Evolutionary conservation across 2,888 invertebrate genomes (phyloP).

Genomic region (Dasypolia templi): DNA sequence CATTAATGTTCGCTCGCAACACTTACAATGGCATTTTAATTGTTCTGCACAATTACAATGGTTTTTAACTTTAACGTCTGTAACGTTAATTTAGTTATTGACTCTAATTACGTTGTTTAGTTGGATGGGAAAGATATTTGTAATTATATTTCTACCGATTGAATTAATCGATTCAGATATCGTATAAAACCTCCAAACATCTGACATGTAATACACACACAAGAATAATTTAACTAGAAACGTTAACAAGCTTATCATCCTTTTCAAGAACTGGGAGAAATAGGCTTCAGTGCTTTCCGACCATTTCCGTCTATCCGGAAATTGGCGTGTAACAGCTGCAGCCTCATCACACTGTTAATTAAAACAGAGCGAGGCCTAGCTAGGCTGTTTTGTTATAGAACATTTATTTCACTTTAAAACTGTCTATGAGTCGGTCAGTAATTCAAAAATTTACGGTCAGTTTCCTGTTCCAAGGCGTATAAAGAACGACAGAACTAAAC

Average conservation of each 20-base stretch:
- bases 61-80: slow-evolving; percentile 20
- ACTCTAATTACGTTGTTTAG: slow-evolving; percentile 35
- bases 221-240: neutral
- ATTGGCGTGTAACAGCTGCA: slow-evolving; percentile 3
- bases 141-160: neutral
- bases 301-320: slow-evolving; percentile 7
- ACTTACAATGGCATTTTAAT: slow-evolving; percentile 54
- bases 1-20: slow-evolving; percentile 19
- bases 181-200: neutral
- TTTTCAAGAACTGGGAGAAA: slow-evolving; percentile 4
- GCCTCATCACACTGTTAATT: slow-evolving; percentile 32
- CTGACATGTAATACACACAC: neutral
- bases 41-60: slow-evolving; percentile 46
- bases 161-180: neutral
- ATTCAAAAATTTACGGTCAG: neutral
- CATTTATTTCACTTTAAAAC: slow-evolving; percentile 13
- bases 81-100: slow-evolving; percentile 45
- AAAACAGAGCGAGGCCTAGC: neutral
- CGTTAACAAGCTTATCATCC: neutral
- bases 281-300: neutral
- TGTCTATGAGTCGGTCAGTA: neutral
- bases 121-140: slow-evolving; percentile 16
- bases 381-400: neutral
- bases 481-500: too few species aligned
- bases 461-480: neutral